These are phyloP conservation scores for Gallinago nigripennis DNA, from an alignment of 2,797 vertebrate genomes.

Conservation along the genomic window DNA sequence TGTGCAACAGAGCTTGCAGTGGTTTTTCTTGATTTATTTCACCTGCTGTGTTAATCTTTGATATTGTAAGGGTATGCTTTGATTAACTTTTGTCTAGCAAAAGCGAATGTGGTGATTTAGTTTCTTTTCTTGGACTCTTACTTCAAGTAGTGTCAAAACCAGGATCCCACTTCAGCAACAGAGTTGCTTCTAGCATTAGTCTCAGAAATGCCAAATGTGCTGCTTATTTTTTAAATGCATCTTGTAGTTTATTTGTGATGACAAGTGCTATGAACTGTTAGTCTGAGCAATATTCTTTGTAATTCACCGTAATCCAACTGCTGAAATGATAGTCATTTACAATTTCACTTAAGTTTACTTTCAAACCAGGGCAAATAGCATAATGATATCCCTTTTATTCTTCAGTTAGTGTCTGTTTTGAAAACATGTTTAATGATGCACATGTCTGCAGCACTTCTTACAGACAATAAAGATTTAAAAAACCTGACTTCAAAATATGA, in stretches of 20 bases:
- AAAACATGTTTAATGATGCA: not conserved
- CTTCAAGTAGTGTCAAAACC: slow-evolving; percentile 2
- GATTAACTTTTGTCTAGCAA: not conserved
- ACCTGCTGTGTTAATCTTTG: not conserved
- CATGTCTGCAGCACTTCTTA: not conserved
- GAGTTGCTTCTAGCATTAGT: not conserved
- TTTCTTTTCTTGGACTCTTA: not conserved
- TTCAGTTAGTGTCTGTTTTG: not conserved
- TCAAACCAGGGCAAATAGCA: not conserved
- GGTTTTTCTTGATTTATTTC: not conserved
- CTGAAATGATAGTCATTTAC: not conserved
- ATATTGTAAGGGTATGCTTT: too few species aligned
- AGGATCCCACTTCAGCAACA: not conserved
- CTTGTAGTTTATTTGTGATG: slow-evolving; percentile 2
- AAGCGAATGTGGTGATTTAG: not conserved
- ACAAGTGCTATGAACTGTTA: slow-evolving; percentile 31
- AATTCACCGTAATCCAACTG: not conserved
- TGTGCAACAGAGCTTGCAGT: not conserved
- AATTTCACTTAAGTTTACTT: not conserved
- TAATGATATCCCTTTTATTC: not conserved
- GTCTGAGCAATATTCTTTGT: slow-evolving; percentile 12
- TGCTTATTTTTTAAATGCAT: not conserved
- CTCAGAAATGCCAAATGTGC: slow-evolving; percentile 31
- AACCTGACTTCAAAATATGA: not conserved
- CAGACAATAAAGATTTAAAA: not conserved